Evolutionary conservation across 1,140 invertebrate species (phyloP).

Genomic region (Diabrotica virgifera): DNA sequence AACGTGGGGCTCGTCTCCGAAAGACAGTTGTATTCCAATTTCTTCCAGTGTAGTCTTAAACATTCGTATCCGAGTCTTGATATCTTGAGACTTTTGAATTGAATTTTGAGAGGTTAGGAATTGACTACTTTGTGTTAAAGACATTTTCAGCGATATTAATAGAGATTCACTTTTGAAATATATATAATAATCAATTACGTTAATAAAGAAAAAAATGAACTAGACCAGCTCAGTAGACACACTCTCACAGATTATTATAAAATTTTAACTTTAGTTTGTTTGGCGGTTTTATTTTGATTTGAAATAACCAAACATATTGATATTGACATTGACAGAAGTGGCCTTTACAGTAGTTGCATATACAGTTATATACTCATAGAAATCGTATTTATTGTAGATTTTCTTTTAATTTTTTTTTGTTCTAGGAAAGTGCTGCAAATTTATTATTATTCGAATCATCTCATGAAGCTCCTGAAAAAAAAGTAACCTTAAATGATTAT

Average conservation of each 20-base stretch:
- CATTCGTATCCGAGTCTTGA: not conserved
- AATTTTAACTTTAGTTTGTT: too few relatives aligned
- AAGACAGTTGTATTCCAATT: slow-evolving; percentile 8
- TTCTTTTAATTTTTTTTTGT: slow-evolving; percentile 24
- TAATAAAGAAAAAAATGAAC: too few relatives aligned
- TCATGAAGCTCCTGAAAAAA: slow-evolving; percentile 64
- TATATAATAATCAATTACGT: too few relatives aligned
- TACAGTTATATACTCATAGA: too few relatives aligned
- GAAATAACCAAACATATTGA: too few relatives aligned
- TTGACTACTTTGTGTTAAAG: not conserved
- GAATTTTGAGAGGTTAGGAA: slow-evolving; percentile 8
- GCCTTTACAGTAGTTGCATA: too few relatives aligned
- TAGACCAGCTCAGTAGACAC: too few relatives aligned
- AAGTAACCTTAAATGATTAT: slow-evolving; percentile 85
- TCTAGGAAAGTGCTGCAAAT: slow-evolving; percentile 87
- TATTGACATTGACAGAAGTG: too few relatives aligned
- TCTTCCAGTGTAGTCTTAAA: not conserved
- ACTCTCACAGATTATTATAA: too few relatives aligned
- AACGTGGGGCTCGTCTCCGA: slow-evolving; percentile 28
- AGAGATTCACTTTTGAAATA: too few relatives aligned
- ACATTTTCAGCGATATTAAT: not conserved
- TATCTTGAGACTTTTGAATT: not conserved
- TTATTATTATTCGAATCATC: slow-evolving; percentile 92
- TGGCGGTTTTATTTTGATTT: too few relatives aligned
- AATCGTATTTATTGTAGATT: too few relatives aligned